Base-by-base conservation (phyloP, 2,113 vertebrate species). In the Eubucco bourcierii region DNA sequence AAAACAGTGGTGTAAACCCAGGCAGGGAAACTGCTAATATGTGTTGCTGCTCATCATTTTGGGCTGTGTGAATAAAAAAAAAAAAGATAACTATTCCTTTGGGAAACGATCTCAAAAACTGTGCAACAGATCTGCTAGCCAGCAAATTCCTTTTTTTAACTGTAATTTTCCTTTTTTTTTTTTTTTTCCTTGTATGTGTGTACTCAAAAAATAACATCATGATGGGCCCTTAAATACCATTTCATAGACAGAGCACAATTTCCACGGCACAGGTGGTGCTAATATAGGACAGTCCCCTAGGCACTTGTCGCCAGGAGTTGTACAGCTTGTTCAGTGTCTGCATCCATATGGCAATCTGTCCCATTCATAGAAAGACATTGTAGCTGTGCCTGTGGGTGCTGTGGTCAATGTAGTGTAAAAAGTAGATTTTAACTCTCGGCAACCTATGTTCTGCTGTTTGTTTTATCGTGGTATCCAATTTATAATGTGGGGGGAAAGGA, bases 281-380 rank as follows among this genome's bases (percentile, higher is more conserved):
- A 97, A 98, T 98, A 97, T 98, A 98, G 98, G 98, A 98, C 98
- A 98, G 96, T 98, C 98, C 98, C 98, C 98, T 92, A 98, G 99
- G 98, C 98, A 98, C 98, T 98, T 98, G 98, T 98, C 95, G 97
- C 98, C 97, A 97, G 97, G 98, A 98, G 97, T 98, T 97, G 97
- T 98, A 98, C 98, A 98, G 98, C 98, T 99, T 98, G 98, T 98
- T 98, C 97, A 93, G 97, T 98, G 98, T 98, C 97, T 97, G 96
- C 94, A 91, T 98, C 98, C 99, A 99, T 99, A 98, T 99, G 98
- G 98, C 97, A 87, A 88, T 96, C 97, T 98, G 98, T 98, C 98
- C 98, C 96, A 90, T 98, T 98, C 97, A 98, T 92, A 95, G 97
- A 96, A 97, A 98, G 97, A 97, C 97, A 82, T 90, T 84, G 90